Base-by-base conservation (phyloP, 1,140 invertebrate genomes). In the Drosophila bocki region DNA sequence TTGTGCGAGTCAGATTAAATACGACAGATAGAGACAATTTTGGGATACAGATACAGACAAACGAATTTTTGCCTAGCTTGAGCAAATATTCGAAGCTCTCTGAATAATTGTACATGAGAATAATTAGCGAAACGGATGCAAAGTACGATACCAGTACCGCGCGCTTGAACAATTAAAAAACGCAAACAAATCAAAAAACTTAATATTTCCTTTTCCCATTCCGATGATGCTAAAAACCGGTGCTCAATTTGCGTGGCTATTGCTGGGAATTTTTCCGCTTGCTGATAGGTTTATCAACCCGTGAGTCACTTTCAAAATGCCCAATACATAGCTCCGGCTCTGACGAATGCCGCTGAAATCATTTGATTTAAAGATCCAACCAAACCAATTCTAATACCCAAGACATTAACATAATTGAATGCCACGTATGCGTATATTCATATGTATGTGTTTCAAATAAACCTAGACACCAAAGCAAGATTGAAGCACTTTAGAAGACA, bases 171-270 rank as follows among this genome's bases (percentile, higher is more conserved):
- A 79, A 80, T 83, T 84, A 83, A 76, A 71, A 45, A 26, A 76
- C 45, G 42, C 13, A 69, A 65, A 74, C 56, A 69, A 45, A 62
- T 62, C 35, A 11, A 58, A 67, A 65, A 26, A 44, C 41, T 6
- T 19, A 45, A 33, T 37, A 65, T 64, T 76, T 79, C 75, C 47
- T 58, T 68, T 61, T 61, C 58, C 15, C 42, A 26, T 61, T 22
- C 50, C 56, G 80, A 84, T 83, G 82, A 84, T 84, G 80, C 80
- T 81, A 74, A 84, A 76, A 60, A 51, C 53, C 35, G 37, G 35
- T 58, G 56, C 37, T 44, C 22, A 44, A 54, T 72, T 72, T 65
- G 57, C 62, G 64, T 61, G 42, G 35, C 37, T 60, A 51, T 53
- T 48, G 59, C 58, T 50, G 47, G 54, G 48, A 50, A 68, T 68